Conservation (phyloP, 2,113 vertebrate species). For the Cairina moschata region DNA sequence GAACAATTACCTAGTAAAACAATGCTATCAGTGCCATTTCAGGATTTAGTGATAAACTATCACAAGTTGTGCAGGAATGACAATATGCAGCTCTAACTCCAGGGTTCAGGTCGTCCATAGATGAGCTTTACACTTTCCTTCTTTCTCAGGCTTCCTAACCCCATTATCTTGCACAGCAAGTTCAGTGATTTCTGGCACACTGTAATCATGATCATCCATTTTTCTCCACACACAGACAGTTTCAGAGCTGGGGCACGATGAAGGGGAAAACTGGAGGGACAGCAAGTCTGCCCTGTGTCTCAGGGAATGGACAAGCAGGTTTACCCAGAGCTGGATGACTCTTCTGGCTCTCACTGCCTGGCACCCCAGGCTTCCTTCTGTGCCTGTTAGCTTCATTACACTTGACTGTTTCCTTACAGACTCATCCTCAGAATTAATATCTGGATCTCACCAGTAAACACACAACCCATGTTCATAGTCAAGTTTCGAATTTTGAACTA, state of each 20-base stretch:
- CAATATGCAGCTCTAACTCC: background rate
- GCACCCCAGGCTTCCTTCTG: background rate
- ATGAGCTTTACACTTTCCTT: background rate
- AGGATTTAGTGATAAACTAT: background rate
- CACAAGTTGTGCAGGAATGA: background rate
- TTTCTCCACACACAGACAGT: background rate
- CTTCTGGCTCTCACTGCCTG: background rate
- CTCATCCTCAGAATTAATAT: background rate
- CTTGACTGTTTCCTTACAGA: background rate
- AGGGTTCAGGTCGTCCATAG: background rate
- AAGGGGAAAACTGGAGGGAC: background rate
- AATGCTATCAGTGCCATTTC: background rate
- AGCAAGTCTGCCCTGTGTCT: background rate
- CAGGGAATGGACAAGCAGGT: background rate
- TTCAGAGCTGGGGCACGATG: background rate
- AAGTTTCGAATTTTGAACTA: background rate
- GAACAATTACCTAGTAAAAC: background rate
- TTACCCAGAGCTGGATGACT: background rate
- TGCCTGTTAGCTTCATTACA: background rate
- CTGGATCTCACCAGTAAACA: background rate
- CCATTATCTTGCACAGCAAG: background rate
- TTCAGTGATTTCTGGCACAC: background rate
- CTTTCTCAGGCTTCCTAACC: background rate
- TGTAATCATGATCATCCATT: background rate
- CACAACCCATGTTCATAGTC: background rate